Evolutionary conservation across 2,888 invertebrate genomes (phyloP), one percentile per base, ranked within the genome.

Genomic region (Pemphredon lugubris): DNA sequence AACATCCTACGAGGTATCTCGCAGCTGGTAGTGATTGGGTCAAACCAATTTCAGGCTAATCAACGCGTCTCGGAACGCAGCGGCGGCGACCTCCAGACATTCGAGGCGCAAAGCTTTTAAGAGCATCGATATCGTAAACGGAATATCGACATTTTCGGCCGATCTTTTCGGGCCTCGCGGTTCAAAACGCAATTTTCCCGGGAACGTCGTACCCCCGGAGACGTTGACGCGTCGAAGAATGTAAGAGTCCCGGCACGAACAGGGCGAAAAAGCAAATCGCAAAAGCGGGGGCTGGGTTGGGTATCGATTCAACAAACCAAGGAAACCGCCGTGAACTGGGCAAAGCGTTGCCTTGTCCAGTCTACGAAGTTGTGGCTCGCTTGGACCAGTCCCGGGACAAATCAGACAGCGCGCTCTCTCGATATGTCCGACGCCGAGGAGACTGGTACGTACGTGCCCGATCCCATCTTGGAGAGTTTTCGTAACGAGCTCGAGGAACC

Each of bases 221-320:
- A 26, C 26, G 26, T 26, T 7, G 26, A 3, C 26, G 26, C 18
- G 34, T n/a, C 34, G 2, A 3, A 34, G 34, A n/a, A 5, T 26
- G 4, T 26, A 34, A 34, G n/a, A 9, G 1, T n/a, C n/a, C 34
- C 1, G n/a, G 11, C 3, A n/a, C 34, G 34, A n/a, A 7, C 11
- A 34, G 11, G 11, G 1, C 34, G 11, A 14, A 34, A 48, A 16
- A 47, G n/a, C n/a, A n/a, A n/a, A n/a, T n/a, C n/a, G n/a, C n/a
- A n/a, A n/a, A n/a, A n/a, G n/a, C n/a, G n/a, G n/a, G n/a, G n/a
- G n/a, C n/a, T n/a, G n/a, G n/a, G n/a, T n/a, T 60, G 23, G 34
- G 63, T 78, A 81, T 81, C 76, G 80, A 81, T 79, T 78, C 69
- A 81, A 81, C 80, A 75, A 74, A 76, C 79, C 81, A 79, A 76